These are phyloP conservation scores for Indri indri DNA, from an alignment of 2,113 vertebrate genomes.

Conservation along the genomic window DNA sequence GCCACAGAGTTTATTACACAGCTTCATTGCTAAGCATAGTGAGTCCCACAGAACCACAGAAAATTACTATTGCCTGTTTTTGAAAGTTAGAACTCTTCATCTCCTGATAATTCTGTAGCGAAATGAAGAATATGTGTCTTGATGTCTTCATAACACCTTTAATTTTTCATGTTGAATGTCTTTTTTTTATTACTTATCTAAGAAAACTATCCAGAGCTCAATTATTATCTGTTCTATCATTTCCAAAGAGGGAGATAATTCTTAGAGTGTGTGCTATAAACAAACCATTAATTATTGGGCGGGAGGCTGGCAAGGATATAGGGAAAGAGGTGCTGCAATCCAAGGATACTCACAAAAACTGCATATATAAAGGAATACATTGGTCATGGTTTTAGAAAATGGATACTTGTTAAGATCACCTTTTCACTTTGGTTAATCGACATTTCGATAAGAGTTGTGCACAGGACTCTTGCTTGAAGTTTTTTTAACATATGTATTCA, in stretches of 20 bases:
- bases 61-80: constrained; percentile 79
- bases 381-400: background rate
- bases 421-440: background rate
- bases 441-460: background rate
- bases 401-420: background rate
- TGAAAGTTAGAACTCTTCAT: constrained; percentile 79
- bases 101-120: constrained; percentile 79
- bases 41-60: constrained; percentile 78
- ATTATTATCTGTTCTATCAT: constrained; percentile 78
- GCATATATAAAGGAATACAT: background rate
- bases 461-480: background rate
- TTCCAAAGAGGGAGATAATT: constrained; percentile 69
- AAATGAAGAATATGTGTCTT: constrained; percentile 82
- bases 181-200: constrained; percentile 80
- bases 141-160: constrained; percentile 80
- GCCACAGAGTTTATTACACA: constrained; percentile 83
- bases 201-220: constrained; percentile 75
- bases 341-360: background rate
- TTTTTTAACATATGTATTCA: background rate
- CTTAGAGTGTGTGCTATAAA: background rate
- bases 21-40: constrained; percentile 81
- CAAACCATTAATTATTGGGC: background rate
- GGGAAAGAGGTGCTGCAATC: background rate
- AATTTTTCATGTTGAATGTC: constrained; percentile 84
- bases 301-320: rapidly evolving